Conservation (phyloP, 2,888 invertebrate genomes). For the Idaea straminata region DNA sequence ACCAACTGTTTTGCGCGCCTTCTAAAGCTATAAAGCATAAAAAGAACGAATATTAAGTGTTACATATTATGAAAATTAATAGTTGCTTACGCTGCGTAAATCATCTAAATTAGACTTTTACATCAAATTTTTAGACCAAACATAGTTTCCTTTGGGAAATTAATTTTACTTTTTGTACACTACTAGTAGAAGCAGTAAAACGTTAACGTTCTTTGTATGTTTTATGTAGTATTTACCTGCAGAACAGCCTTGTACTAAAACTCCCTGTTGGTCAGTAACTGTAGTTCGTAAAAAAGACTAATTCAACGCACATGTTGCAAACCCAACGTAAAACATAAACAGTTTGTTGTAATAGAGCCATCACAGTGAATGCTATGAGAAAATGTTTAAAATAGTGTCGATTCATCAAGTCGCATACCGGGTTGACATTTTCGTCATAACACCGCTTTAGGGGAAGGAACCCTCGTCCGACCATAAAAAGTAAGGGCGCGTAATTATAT, state of each 20-base stretch:
- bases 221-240: constrained; percentile 5
- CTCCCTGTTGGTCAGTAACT: constrained; percentile 4
- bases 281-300: constrained; percentile 4
- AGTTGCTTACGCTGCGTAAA: too few relatives aligned
- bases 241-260: neutral
- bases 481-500: constrained; percentile 77
- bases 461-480: constrained; percentile 70
- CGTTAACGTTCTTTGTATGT: neutral
- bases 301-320: neutral
- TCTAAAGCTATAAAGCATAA: too few relatives aligned
- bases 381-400: constrained; percentile 74
- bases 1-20: too few relatives aligned
- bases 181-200: neutral
- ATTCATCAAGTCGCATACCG: constrained; percentile 77
- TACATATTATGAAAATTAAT: too few relatives aligned
- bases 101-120: too few relatives aligned
- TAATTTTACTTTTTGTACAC: neutral
- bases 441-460: constrained; percentile 48
- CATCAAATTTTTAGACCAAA: neutral
- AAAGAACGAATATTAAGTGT: too few relatives aligned
- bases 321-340: constrained; percentile 9
- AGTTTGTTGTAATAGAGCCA: constrained; percentile 33
- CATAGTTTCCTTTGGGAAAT: neutral
- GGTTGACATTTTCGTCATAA: constrained; percentile 79
- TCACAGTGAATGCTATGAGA: constrained; percentile 40